These are phyloP conservation scores for Sinotaia quadrata DNA, from an alignment of 2,888 invertebrate genomes.

Conservation along the genomic window DNA sequence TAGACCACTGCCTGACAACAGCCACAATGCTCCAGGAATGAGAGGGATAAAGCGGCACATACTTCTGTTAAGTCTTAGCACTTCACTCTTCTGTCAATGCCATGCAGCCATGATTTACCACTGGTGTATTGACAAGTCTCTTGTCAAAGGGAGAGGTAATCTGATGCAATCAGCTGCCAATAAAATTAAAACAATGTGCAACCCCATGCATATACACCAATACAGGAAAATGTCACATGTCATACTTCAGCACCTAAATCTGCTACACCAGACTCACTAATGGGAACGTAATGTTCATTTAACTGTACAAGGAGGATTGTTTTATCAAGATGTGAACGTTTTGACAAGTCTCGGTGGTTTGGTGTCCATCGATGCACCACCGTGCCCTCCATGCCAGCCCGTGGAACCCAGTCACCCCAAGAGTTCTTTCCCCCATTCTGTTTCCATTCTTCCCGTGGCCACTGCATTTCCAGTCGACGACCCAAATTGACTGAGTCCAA, in stretches of 20 bases:
- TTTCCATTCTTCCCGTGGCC: conserved; percentile 93
- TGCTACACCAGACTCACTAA: conserved; percentile 87
- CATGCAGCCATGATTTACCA: no score
- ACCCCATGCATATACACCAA: background rate
- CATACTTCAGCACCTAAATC: conserved; percentile 68
- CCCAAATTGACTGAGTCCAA: conserved; percentile 94
- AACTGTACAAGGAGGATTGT: conserved; percentile 93
- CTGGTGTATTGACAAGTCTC: no score
- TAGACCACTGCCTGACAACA: no score
- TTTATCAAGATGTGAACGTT: conserved; percentile 92
- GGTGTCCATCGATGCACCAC: conserved; percentile 96
- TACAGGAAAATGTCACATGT: conserved; percentile 12
- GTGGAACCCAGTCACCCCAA: conserved; percentile 93
- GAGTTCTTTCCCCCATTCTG: conserved; percentile 87
- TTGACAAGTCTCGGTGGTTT: conserved; percentile 88
- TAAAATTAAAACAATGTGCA: background rate
- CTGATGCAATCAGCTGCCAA: background rate
- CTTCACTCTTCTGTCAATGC: no score
- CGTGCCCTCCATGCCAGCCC: conserved; percentile 91
- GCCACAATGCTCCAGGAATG: no score
- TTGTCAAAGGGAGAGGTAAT: background rate
- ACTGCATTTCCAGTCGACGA: conserved; percentile 91
- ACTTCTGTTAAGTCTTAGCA: no score
- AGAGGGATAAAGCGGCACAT: no score
- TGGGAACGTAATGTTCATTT: conserved; percentile 92